Percentiles rank a stretch among this genome's conserved stretches.
Conservation (phyloP, 2,797 vertebrate species). For the Muraenolepis orangiensis region DNA sequence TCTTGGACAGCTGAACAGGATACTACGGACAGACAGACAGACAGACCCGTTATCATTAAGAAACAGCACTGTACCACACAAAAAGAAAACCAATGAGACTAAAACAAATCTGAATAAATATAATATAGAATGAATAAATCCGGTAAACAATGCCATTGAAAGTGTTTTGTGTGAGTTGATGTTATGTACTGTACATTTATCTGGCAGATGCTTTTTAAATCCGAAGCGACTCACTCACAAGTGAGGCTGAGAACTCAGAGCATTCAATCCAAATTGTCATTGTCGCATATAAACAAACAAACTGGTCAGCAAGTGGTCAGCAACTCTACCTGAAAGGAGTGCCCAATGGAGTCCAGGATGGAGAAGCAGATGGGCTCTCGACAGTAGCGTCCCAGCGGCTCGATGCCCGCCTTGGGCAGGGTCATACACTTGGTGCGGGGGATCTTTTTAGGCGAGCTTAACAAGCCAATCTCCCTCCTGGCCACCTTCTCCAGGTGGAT, state of each 20-base stretch:
- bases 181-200: neutral
- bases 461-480: conserved; percentile 76
- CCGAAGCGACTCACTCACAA: neutral
- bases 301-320: too few relatives aligned
- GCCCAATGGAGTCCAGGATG: conserved; percentile 78
- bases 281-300: too few relatives aligned
- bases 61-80: neutral
- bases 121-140: too few relatives aligned
- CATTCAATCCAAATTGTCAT: too few relatives aligned
- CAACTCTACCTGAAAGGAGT: conserved; percentile 76
- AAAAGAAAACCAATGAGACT: neutral
- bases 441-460: conserved; percentile 63
- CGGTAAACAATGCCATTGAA: neutral
- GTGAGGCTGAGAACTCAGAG: too few relatives aligned
- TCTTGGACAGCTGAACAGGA: conserved; percentile 32
- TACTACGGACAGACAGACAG: neutral
- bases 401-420: conserved; percentile 54
- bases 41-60: neutral
- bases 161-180: neutral
- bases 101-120: too few relatives aligned
- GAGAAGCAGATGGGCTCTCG: conserved; percentile 79
- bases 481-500: conserved; percentile 84
- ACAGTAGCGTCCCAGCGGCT: conserved; percentile 64
- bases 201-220: neutral
- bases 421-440: conserved; percentile 56